Base-by-base conservation (phyloP, 2,888 invertebrate genomes). In the Eucriotettix oculatus region DNA sequence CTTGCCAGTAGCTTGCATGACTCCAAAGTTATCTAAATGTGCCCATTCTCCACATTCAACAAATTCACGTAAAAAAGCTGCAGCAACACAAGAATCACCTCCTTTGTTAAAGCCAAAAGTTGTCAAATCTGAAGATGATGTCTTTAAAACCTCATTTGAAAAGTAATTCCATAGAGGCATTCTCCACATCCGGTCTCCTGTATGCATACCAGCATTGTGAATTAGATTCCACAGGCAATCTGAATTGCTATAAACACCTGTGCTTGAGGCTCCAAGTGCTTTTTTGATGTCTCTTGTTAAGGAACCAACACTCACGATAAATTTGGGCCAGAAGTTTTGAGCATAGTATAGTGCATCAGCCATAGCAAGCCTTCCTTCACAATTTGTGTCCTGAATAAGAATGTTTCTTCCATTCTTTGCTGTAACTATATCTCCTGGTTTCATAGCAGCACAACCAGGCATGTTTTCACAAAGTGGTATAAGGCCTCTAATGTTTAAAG, bases 11-110 rank as follows among this genome's bases (percentile, higher is more conserved):
- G 79, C 75, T 40, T 78, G 78, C 83, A 84, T 84, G 9, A 87
- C 85, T 54, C 85, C 82, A 58, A 87, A 86, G 62, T 87, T 87
- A 71, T 88, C 87, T 64, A 87, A 69, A 72, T 88, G 88, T 70
- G 85, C 68, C 87, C 86, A 87, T n/a, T 79, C 77, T 52, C 78
- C 75, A 63, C 76, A 73, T 1, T 78, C 78, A 9, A 80, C 80
- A 72, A 88, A 88, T 71, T 87, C 86, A 71, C 79, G 73, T 12
- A 88, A 73, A 69, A 88, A 88, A 12, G 86, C 86, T 42, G 87
- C 87, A 12, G 87, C 87, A 1, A 81, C 83, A 68, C 86, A 86
- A 10, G 84, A 74, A 10, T 86, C 86, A 2, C 80, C 87, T 1
- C 78, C 79, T 62, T 73, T 75, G 14, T 74, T 75, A 68, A 77